These are phyloP conservation scores for Macropus fuliginosus DNA, from an alignment of 2,797 vertebrate genomes.

Conservation along the genomic window DNA sequence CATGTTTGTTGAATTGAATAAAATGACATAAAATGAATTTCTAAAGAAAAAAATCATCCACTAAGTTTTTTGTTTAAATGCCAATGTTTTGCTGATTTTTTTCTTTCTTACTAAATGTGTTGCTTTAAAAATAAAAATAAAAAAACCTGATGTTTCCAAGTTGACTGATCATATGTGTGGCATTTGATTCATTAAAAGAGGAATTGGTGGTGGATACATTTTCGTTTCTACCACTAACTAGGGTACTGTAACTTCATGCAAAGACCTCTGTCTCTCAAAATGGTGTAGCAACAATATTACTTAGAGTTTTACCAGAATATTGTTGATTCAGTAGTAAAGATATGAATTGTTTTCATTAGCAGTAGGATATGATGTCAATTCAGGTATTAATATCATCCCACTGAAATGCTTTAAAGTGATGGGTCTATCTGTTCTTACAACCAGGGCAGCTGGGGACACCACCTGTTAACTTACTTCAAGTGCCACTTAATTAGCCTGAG, in stretches of 20 bases:
- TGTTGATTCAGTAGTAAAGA: not conserved
- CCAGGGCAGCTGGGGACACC: slow-evolving; percentile 86
- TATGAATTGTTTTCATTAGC: not conserved
- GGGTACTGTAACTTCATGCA: not conserved
- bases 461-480: slow-evolving; percentile 89
- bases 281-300: not conserved
- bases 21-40: not conserved
- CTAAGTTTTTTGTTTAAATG: not conserved
- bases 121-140: not conserved
- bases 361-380: slow-evolving; percentile 17
- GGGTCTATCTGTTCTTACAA: slow-evolving; percentile 76
- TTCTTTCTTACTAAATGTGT: not conserved
- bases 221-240: not conserved
- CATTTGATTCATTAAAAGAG: not conserved
- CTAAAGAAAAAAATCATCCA: not conserved
- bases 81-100: not conserved
- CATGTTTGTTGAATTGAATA: not conserved
- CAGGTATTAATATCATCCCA: slow-evolving; percentile 48
- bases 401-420: slow-evolving; percentile 4
- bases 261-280: slow-evolving; percentile 11
- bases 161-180: not conserved
- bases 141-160: not conserved
- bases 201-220: not conserved
- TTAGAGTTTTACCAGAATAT: not conserved
- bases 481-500: slow-evolving; percentile 84